Conservation (phyloP, 2,113 vertebrate genomes). For the Hylia prasina region DNA sequence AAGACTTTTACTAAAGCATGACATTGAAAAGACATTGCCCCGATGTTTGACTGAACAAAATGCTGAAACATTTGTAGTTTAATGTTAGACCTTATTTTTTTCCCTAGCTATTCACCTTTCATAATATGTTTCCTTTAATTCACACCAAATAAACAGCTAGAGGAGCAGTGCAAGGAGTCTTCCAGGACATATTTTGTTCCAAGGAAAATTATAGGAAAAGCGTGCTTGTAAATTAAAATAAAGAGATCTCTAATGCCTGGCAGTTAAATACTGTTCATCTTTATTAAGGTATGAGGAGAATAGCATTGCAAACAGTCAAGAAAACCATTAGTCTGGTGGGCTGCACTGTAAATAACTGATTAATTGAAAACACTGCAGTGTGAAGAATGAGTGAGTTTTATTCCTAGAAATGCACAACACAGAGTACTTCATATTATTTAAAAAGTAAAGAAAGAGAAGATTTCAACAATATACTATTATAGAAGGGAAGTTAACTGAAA, state of each 20-base stretch:
- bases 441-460: neutral
- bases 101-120: conserved; percentile 1
- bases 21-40: conserved; percentile 60
- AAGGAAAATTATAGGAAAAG: neutral
- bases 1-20: conserved; percentile 61
- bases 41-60: conserved; percentile 46
- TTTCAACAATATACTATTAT: neutral
- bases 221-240: neutral
- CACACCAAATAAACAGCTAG: conserved; percentile 28
- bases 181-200: conserved; percentile 6
- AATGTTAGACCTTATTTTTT: neutral
- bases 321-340: neutral
- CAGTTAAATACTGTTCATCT: conserved; percentile 8
- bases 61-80: conserved; percentile 44
- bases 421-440: neutral
- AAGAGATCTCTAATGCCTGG: neutral
- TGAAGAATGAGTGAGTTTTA: neutral
- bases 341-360: neutral
- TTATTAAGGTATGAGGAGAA: conserved; percentile 6
- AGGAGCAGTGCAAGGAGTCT: neutral
- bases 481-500: neutral
- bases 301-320: neutral
- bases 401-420: neutral
- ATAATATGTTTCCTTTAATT: conserved; percentile 40
- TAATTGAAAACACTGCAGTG: neutral